Base-by-base conservation (phyloP, 1,140 invertebrate genomes). In the Condylostylus longicornis region DNA sequence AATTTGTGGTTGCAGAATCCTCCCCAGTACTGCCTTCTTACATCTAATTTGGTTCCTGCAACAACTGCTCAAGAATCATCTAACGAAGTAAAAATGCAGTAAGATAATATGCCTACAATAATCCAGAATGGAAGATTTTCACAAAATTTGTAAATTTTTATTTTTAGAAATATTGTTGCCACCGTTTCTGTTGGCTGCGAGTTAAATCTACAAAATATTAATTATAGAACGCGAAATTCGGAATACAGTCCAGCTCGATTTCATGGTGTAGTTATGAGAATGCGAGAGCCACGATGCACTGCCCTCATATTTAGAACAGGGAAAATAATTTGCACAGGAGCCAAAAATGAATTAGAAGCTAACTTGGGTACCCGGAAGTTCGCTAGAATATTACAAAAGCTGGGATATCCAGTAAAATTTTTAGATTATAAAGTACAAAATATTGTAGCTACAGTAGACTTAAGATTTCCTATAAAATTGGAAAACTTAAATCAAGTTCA, bases 231-330 rank as follows among this genome's bases (percentile, higher is more conserved):
- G 7, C 72, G 96, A 54, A 98, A 97, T 70, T 95, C 95, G 0
- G 96, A 99, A 64, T 99, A 98, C 50, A 98, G 98, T 65, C 96
- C 95, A 19, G 82, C 87, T 34, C 77, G 95, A 53, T 99, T 99
- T 70, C 88, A 91, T 56, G 96, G 95, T 22, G 79, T 99, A 4
- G 88, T 99, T 12, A 98, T 99, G 94, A 73, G 93, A 53, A 94
- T 99, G 54, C 66, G 93, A 46, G 89, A 94, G 47, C 96, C 96
- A 1, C 68, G 91, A 55, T 89, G 93, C 14, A 99, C 96, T 6
- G 95, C 96, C 10, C 65, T 99, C 2, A 95, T 98, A 33, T 99
- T 99, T 58, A 82, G 83, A 43, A 96, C 94, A 7, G 96, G 96
- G 1, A 99, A 99, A 72, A 83, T 99, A 63, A 93, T 99, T 1